A percentile compares a stretch with the other conserved stretches of the same genome.
These are phyloP conservation scores for Ambastaia sidthimunki DNA, from an alignment of 2,797 vertebrate genomes.

Conservation along the genomic window DNA sequence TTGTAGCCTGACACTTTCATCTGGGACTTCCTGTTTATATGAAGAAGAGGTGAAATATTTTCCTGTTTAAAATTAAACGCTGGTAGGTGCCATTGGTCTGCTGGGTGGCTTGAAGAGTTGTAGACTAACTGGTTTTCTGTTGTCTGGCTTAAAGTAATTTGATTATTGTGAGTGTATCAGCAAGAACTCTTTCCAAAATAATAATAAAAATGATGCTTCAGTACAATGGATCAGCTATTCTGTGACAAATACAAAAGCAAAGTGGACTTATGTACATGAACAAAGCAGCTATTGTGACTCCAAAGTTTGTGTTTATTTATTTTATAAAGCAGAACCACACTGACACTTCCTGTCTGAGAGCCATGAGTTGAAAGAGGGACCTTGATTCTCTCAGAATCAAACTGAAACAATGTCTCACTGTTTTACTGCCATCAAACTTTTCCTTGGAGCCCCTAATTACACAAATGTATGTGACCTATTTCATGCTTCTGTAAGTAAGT, in stretches of 20 bases:
- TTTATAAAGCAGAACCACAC: slow-evolving; percentile 18
- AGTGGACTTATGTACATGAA: background rate
- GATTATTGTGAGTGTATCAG: slow-evolving; percentile 14
- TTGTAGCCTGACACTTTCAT: background rate
- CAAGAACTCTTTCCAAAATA: background rate
- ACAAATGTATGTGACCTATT: slow-evolving; percentile 8
- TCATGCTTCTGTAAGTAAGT: slow-evolving; percentile 39
- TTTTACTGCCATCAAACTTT: slow-evolving; percentile 26
- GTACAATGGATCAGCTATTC: background rate
- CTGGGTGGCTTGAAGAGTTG: slow-evolving; percentile 1
- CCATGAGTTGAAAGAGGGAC: background rate
- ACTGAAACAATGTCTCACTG: slow-evolving; percentile 37
- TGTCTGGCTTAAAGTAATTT: slow-evolving; percentile 39
- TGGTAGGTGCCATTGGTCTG: slow-evolving; percentile 8
- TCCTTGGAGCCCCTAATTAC: slow-evolving; percentile 7
- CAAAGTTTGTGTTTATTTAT: slow-evolving; percentile 32
- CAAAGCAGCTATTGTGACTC: slow-evolving; percentile 38
- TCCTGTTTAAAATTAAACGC: slow-evolving; percentile 32
- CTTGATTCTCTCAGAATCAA: slow-evolving; percentile 19
- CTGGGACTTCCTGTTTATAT: slow-evolving; percentile 38
- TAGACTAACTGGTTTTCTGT: slow-evolving; percentile 14
- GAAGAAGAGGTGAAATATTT: slow-evolving; percentile 20
- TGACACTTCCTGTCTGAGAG: slow-evolving; percentile 17
- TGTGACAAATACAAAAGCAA: slow-evolving; percentile 5
- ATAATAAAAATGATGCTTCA: background rate